Evolutionary conservation across 92 coral and sea anemone genomes (phyloP).

Genomic region (Montipora capitata): DNA sequence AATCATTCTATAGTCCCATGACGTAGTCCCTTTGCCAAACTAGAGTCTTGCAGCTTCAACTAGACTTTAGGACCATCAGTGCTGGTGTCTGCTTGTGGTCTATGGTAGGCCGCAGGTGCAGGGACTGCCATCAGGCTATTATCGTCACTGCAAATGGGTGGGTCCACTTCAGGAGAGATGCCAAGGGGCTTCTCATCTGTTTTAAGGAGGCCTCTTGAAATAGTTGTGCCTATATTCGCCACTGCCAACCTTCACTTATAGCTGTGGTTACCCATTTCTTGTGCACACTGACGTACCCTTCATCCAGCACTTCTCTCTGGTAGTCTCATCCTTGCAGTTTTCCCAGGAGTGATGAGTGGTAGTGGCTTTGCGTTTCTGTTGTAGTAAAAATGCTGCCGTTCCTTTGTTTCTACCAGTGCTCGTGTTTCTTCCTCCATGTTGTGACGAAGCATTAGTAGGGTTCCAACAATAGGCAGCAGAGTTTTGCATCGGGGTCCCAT

Average conservation of each 20-base stretch:
- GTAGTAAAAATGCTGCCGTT: slow-evolving; percentile 39
- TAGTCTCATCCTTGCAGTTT: slow-evolving; percentile 35
- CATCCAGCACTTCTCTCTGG: no score
- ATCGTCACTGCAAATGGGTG: not conserved
- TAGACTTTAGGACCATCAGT: not conserved
- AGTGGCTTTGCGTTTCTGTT: slow-evolving; percentile 28
- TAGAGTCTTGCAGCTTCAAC: not conserved
- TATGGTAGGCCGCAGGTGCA: no score
- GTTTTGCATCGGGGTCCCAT: slow-evolving; percentile 56
- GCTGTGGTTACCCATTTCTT: no score
- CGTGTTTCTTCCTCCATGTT: slow-evolving; percentile 21
- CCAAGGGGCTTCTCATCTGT: no score
- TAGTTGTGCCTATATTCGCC: no score
- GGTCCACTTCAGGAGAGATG: not conserved
- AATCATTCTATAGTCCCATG: no score
- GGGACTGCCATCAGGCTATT: no score
- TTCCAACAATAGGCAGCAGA: slow-evolving; percentile 44
- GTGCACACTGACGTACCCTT: no score
- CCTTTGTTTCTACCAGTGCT: slow-evolving; percentile 40
- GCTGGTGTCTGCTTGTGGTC: not conserved
- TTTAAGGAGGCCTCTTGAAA: no score
- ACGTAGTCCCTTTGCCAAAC: no score
- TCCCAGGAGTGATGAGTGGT: slow-evolving; percentile 23
- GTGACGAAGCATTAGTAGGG: slow-evolving; percentile 36
- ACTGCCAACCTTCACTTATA: no score